Evolutionary conservation across 2,888 invertebrate genomes (phyloP).

Genomic region (Colostygia pectinataria): DNA sequence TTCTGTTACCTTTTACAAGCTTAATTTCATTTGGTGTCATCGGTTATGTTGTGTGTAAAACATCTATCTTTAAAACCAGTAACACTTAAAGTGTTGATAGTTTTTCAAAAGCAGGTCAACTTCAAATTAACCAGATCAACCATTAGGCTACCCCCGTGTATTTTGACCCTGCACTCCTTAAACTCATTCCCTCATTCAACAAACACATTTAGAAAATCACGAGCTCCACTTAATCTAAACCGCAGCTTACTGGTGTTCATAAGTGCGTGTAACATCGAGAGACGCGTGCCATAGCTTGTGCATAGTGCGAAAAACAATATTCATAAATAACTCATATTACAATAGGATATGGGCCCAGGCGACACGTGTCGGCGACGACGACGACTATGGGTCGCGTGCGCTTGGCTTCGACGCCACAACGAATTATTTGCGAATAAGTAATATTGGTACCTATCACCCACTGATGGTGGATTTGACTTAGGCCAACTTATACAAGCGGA

Average conservation of each 20-base stretch:
- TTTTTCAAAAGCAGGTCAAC: too few relatives aligned
- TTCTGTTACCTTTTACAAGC: too few relatives aligned
- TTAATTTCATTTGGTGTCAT: too few relatives aligned
- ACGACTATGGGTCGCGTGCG: slow-evolving; percentile 49
- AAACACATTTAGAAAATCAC: slow-evolving; percentile 28
- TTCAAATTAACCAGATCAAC: too few relatives aligned
- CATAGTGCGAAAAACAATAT: slow-evolving; percentile 62
- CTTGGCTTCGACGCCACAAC: slow-evolving; percentile 55
- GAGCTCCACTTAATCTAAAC: slow-evolving; percentile 22
- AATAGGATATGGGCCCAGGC: slow-evolving; percentile 42
- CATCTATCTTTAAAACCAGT: too few relatives aligned
- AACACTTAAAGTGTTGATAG: too few relatives aligned
- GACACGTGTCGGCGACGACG: slow-evolving; percentile 59
- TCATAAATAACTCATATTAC: slow-evolving; percentile 76
- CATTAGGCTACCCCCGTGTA: not conserved
- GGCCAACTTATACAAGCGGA: too few relatives aligned
- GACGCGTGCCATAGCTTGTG: slow-evolving; percentile 33
- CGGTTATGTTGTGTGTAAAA: too few relatives aligned
- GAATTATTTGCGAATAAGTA: slow-evolving; percentile 74
- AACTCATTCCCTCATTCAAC: slow-evolving; percentile 9
- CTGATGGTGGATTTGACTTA: slow-evolving; percentile 16
- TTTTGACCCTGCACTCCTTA: not conserved
- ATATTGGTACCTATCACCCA: slow-evolving; percentile 51
- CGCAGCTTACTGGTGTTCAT: slow-evolving; percentile 29
- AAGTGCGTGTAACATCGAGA: slow-evolving; percentile 26